Evolutionary conservation across 2,888 invertebrate genomes (phyloP).

Genomic region (Chloroclysta siterata): DNA sequence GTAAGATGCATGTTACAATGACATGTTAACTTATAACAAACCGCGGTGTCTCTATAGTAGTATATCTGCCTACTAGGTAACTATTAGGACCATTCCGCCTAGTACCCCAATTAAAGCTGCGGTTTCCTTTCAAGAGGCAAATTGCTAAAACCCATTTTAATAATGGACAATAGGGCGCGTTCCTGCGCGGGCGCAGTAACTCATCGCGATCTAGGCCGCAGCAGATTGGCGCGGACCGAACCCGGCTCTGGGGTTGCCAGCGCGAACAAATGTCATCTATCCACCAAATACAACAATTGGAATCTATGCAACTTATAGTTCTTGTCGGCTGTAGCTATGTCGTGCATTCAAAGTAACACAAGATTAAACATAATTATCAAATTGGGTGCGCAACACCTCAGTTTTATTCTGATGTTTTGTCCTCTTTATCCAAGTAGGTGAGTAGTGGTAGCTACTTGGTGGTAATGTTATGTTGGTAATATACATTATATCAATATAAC

Average conservation of each 20-base stretch:
- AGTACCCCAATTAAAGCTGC: slow-evolving; percentile 29
- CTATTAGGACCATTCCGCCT: slow-evolving; percentile 12
- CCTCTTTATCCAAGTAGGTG: too few species aligned
- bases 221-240: slow-evolving; percentile 31
- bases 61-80: slow-evolving; percentile 7
- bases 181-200: slow-evolving; percentile 30
- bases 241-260: slow-evolving; percentile 11
- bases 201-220: slow-evolving; percentile 40
- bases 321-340: too few species aligned
- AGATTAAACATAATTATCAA: too few species aligned
- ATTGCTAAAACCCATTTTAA: slow-evolving; percentile 38
- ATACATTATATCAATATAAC: too few species aligned
- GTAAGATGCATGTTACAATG: too few species aligned
- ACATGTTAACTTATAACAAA: too few species aligned
- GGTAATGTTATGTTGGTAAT: neutral
- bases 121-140: slow-evolving; percentile 39
- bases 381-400: too few species aligned
- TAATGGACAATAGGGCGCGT: slow-evolving; percentile 31
- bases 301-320: too few species aligned
- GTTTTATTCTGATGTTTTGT: too few species aligned
- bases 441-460: too few species aligned
- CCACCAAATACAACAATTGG: too few species aligned
- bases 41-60: neutral
- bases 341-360: too few species aligned
- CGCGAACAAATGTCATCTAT: neutral